A percentile compares a stretch with the other conserved stretches of the same genome.
Conservation (phyloP, 2,797 vertebrate genomes). For the Coregonus ussuriensis region DNA sequence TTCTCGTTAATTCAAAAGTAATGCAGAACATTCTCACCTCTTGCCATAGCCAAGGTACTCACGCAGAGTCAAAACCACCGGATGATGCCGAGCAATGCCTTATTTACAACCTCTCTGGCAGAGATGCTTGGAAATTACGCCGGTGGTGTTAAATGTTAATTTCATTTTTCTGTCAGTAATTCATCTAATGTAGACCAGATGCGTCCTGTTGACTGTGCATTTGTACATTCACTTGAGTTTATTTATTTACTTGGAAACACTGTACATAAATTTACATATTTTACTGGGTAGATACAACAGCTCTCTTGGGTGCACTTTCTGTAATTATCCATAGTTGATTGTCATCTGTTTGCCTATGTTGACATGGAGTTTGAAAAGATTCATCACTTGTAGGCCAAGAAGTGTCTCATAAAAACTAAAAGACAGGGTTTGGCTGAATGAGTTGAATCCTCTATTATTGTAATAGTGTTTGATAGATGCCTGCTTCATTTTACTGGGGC, state of each 20-base stretch:
- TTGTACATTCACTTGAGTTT: conserved; percentile 29
- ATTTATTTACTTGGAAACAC: conserved; percentile 22
- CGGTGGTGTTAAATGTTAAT: conserved; percentile 40
- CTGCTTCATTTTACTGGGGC: not conserved
- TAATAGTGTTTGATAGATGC: not conserved
- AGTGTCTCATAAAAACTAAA: not conserved
- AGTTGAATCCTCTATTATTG: not conserved
- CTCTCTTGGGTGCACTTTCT: conserved; percentile 23
- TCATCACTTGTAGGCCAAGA: conserved; percentile 18
- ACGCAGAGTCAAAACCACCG: conserved; percentile 25
- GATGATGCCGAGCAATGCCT: conserved; percentile 28
- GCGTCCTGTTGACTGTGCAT: conserved; percentile 40
- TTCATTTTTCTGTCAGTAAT: conserved; percentile 36
- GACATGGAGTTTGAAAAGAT: conserved; percentile 13
- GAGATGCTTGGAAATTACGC: conserved; percentile 40
- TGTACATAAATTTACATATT: conserved; percentile 4
- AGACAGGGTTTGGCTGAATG: not conserved
- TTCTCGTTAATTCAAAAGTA: conserved; percentile 13
- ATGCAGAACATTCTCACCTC: conserved; percentile 7
- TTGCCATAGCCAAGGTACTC: not conserved
- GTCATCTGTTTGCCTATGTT: conserved; percentile 38
- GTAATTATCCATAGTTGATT: conserved; percentile 22
- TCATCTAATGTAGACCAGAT: conserved; percentile 53
- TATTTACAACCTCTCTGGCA: conserved; percentile 49
- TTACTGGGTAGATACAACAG: conserved; percentile 9